Base-by-base conservation (phyloP, 2,888 invertebrate species). In the Elmis aenea region DNA sequence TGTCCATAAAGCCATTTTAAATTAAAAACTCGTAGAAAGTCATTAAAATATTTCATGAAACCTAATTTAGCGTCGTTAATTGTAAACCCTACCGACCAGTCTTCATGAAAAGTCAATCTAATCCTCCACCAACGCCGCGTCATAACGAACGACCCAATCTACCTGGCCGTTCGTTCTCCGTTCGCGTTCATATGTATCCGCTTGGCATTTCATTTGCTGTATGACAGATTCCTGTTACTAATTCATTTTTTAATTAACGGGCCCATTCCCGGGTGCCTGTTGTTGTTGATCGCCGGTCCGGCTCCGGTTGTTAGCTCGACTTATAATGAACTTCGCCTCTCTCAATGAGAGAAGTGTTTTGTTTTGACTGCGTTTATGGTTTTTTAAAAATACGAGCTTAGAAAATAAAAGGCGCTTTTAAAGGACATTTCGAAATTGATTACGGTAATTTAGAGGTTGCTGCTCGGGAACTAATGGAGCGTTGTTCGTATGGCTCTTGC, bases 221-320 rank as follows among this genome's bases (percentile, higher is more conserved):
- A 64, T 65, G 64, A 65, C 64, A 65, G 64, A 64, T 65, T 62
- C 62, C 62, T 63, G 57, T 62, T 62, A 65, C 64, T 65, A 65
- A 65, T 65, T 65, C 64, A 65, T 64, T 65, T 65, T 64, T 65
- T 65, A 65, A 65, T 65, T 65, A 64, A 65, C 62, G 57, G 56
- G 54, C 59, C 59, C 56, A 52, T 58, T 58, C 54, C 49, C 51
- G 51, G 46, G 48, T 43, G 51, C 51, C 51, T 48, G 53, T 52
- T 54, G 52, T 50, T 54, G 54, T 54, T 54, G 55, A 55, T 57
- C 52, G 53, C 50, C 37, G 40, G 41, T 34, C 38, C 41, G 42
- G 43, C 41, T 34, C 38, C 41, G 42, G 43, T 43, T 49, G 49
- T 49, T 49, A 46, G 43, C 43, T 45, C 29, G 28, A 41, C 33